Conservation (phyloP, 2,797 vertebrate genomes). For the Borostomias antarcticus region DNA sequence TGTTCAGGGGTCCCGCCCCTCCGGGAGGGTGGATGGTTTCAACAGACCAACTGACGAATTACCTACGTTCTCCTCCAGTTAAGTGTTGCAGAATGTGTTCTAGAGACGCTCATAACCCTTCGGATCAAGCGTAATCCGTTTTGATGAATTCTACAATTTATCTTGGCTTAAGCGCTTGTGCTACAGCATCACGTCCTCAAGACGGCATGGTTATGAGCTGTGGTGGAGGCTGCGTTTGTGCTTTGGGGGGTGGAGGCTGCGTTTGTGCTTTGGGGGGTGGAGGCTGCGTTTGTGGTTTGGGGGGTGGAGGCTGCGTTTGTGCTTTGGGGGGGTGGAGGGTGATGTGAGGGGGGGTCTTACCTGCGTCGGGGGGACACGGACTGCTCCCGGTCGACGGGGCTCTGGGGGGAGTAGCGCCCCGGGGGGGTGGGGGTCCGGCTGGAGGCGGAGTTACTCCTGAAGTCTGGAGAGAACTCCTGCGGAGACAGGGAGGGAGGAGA, state of each 20-base stretch:
- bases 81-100: too few relatives aligned
- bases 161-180: too few relatives aligned
- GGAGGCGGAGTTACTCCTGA: constrained; percentile 73
- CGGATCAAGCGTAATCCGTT: too few relatives aligned
- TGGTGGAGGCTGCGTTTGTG: too few relatives aligned
- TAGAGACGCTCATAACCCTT: too few relatives aligned
- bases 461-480: constrained; percentile 74
- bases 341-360: constrained; percentile 45
- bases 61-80: too few relatives aligned
- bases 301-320: neutral
- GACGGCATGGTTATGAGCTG: too few relatives aligned
- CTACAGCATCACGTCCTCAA: too few relatives aligned
- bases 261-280: too few relatives aligned
- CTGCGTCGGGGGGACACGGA: constrained; percentile 75
- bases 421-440: constrained; percentile 80
- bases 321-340: neutral
- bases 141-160: too few relatives aligned
- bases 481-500: neutral
- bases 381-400: constrained; percentile 70
- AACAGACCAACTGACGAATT: neutral
- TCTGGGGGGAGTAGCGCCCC: constrained; percentile 75
- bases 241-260: too few relatives aligned
- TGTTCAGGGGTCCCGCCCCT: constrained; percentile 18
- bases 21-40: constrained; percentile 19
- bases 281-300: neutral